Percentiles rank a stretch among this genome's conserved stretches.
Evolutionary conservation across 2,888 invertebrate species (phyloP).

Genomic region (Syrista parreyssii): DNA sequence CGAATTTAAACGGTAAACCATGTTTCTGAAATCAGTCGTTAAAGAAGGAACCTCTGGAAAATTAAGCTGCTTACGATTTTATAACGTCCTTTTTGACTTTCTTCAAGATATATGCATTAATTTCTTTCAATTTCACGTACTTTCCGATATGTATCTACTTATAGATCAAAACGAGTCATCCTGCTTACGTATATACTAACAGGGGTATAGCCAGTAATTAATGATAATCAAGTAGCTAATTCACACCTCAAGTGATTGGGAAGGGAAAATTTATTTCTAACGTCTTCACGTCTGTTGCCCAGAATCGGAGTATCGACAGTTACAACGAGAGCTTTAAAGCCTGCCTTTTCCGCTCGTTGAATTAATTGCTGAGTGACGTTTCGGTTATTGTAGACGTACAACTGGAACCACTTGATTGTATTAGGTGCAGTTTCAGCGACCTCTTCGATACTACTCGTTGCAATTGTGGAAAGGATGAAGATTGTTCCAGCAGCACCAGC

Average conservation of each 20-base stretch:
- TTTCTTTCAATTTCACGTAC: not conserved
- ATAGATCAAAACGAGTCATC: too few relatives aligned
- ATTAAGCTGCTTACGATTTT: too few relatives aligned
- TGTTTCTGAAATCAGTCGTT: too few relatives aligned
- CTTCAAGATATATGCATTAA: not conserved
- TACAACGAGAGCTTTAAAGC: conserved; percentile 87
- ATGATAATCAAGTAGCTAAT: conserved; percentile 33
- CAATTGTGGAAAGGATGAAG: conserved; percentile 86
- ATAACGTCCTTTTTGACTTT: not conserved
- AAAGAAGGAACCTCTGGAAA: too few relatives aligned
- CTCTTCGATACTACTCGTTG: conserved; percentile 90
- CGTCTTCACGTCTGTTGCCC: conserved; percentile 84
- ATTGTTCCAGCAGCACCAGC: conserved; percentile 81
- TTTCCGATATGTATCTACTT: too few relatives aligned
- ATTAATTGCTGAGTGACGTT: conserved; percentile 79
- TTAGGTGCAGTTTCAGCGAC: conserved; percentile 81
- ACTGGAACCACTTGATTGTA: conserved; percentile 88
- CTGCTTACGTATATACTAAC: not conserved
- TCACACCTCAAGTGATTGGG: conserved; percentile 80
- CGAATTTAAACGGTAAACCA: too few relatives aligned
- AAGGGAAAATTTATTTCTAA: conserved; percentile 84
- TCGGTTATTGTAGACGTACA: conserved; percentile 88
- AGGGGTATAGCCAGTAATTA: not conserved
- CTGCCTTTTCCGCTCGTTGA: conserved; percentile 81
- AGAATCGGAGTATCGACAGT: conserved; percentile 92